Conservation (phyloP, 2,797 vertebrate species). For the Silurus aristotelis region DNA sequence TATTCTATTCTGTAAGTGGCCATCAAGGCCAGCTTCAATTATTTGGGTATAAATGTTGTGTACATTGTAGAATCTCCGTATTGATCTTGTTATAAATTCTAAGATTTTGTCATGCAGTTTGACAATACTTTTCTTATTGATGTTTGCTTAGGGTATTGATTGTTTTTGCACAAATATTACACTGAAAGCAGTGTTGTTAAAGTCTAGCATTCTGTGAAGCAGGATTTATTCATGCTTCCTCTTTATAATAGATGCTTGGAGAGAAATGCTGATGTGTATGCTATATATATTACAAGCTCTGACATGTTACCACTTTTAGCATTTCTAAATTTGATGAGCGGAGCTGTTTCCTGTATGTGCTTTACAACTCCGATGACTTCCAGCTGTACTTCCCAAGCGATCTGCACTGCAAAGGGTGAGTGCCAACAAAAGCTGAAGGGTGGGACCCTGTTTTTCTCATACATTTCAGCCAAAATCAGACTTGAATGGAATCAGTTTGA, state of each 20-base stretch:
- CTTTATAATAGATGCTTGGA: background rate
- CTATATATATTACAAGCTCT: background rate
- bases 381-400: constrained; percentile 89
- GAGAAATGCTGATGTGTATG: background rate
- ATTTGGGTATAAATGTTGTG: background rate
- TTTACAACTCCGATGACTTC: constrained; percentile 84
- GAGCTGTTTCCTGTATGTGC: constrained; percentile 88
- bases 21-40: background rate
- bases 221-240: background rate
- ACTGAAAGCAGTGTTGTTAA: background rate
- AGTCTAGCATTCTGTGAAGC: background rate
- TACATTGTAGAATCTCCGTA: background rate
- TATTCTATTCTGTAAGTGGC: background rate
- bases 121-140: background rate
- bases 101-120: background rate
- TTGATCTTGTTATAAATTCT: background rate
- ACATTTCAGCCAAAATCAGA: background rate
- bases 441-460: background rate
- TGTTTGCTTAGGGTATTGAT: background rate
- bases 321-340: constrained; percentile 85
- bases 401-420: constrained; percentile 85
- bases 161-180: background rate
- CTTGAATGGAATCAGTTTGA: background rate
- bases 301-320: constrained; percentile 63
- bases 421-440: background rate